Evolutionary conservation across 2,797 vertebrate species (phyloP).

Genomic region (Sylvia borin): DNA sequence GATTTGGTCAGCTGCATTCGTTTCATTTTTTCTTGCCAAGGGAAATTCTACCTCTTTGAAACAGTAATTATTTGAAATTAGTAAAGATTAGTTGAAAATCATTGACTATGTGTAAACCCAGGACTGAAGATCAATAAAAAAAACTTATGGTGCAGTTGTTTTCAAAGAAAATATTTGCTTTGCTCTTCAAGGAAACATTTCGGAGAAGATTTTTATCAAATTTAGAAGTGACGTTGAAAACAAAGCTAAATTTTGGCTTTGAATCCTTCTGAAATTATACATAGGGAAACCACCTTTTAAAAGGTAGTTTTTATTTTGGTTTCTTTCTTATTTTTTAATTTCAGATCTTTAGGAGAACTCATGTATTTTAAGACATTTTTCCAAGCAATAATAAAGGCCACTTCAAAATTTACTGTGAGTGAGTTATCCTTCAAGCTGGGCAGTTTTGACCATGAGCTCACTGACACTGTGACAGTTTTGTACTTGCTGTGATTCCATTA

Average conservation of each 20-base stretch:
- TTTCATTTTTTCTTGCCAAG: neutral
- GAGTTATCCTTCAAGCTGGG: conserved; percentile 9
- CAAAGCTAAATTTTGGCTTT: neutral
- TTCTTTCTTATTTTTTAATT: accelerated
- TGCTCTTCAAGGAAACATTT: neutral
- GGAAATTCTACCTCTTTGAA: neutral
- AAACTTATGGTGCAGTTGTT: neutral
- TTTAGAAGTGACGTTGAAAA: neutral
- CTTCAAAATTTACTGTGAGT: neutral
- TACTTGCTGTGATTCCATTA: conserved; percentile 32
- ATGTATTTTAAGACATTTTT: neutral
- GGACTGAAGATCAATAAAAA: neutral
- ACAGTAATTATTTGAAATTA: neutral
- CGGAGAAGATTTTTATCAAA: neutral
- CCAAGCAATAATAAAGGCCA: neutral
- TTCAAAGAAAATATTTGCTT: neutral
- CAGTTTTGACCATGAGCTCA: neutral
- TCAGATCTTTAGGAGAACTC: neutral
- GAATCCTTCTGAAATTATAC: neutral
- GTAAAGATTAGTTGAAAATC: neutral
- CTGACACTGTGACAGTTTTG: neutral
- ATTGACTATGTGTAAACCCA: neutral
- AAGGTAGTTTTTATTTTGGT: accelerated
- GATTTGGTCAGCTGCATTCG: neutral
- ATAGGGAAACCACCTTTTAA: neutral